Conservation (phyloP, 2,797 vertebrate genomes). For the Myotis pilosus region DNA sequence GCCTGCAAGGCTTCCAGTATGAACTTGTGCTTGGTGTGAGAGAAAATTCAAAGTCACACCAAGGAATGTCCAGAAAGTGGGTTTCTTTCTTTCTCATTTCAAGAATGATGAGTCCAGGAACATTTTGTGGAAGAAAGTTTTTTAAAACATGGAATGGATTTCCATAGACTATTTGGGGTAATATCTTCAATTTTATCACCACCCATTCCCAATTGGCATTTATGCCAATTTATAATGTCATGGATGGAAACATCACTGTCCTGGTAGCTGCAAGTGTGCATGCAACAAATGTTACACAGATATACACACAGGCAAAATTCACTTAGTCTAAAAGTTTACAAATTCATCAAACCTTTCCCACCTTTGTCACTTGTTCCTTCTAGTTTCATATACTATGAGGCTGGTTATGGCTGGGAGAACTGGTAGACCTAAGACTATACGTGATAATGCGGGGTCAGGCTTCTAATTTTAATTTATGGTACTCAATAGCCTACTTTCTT, state of each 20-base stretch:
- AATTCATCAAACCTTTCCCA: neutral
- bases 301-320: neutral
- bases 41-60: constrained; percentile 69
- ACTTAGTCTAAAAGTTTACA: neutral
- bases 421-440: neutral
- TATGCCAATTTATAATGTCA: neutral
- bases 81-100: constrained; percentile 47
- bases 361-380: neutral
- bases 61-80: constrained; percentile 56
- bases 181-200: neutral
- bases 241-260: neutral
- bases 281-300: neutral
- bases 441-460: neutral
- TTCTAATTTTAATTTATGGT: constrained; percentile 12
- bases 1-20: constrained; percentile 65
- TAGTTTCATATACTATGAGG: neutral
- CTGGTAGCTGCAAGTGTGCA: neutral
- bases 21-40: constrained; percentile 62
- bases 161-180: neutral
- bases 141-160: constrained; percentile 40
- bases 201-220: neutral
- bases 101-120: constrained; percentile 36
- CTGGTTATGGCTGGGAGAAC: neutral
- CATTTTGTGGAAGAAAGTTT: neutral
- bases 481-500: neutral